Base-by-base conservation (phyloP, 2,888 invertebrate genomes). In the Dilophus febrilis region DNA sequence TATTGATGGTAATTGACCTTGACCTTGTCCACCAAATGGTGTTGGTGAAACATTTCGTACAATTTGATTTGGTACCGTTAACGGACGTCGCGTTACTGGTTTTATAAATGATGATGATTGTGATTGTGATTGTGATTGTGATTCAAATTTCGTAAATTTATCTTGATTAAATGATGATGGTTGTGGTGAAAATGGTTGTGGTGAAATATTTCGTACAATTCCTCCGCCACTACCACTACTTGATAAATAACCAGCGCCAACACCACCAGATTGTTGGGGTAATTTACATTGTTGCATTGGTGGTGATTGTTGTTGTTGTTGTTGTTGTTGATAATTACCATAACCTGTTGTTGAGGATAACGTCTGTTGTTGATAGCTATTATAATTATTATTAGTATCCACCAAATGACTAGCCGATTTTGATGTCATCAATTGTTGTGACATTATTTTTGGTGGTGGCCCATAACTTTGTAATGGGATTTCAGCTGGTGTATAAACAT, bases 321-420 rank as follows among this genome's bases (percentile, higher is more conserved):
- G 28, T 32, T 37, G 42, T 49, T 49, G 41, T 54, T 52, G 46
- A 61, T 65, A 2, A 2, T 17, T 18, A 28, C 17, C 28, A 12
- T 33, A 16, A 19, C 22, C 16, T n/a, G 28, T 33, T 34, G 27
- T 27, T n/a, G 33, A 34, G 12, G 33, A 34, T 2, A n/a, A 16
- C 65, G 65, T 46, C 37, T 30, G 36, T 35, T 39, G 47, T 66
- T 66, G 52, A n/a, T n/a, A n/a, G n/a, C n/a, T n/a, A n/a, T n/a
- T n/a, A n/a, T n/a, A n/a, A n/a, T n/a, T n/a, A n/a, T n/a, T n/a
- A n/a, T n/a, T n/a, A n/a, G n/a, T n/a, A n/a, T n/a, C n/a, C n/a
- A n/a, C n/a, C 63, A 64, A 54, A 61, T 65, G 30, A 22, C 5
- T 8, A 8, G 22, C 22, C 22, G 8, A 4, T 6, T n/a, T 26